Conservation (phyloP, 1,140 invertebrate genomes). For the Bombus fervidus region DNA sequence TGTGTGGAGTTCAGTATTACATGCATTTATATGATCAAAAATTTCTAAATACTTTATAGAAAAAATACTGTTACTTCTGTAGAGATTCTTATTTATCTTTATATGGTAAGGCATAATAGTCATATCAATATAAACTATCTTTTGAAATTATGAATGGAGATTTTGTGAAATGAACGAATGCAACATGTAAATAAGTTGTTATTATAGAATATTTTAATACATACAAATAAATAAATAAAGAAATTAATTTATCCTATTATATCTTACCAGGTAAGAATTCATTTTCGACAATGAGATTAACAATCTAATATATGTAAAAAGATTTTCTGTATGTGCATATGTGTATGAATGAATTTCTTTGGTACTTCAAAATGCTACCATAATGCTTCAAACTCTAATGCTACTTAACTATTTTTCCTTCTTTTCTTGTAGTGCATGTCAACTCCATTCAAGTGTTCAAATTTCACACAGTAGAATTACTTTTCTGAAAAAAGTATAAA, state of each 20-base stretch:
- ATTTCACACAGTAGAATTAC: conserved; percentile 6
- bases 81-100: neutral
- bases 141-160: neutral
- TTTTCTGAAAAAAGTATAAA: conserved; percentile 1
- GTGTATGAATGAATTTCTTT: neutral
- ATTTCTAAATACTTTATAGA: neutral
- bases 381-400: conserved; percentile 7
- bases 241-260: neutral
- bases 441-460: conserved; percentile 12
- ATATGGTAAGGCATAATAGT: neutral
- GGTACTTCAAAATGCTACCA: conserved; percentile 21
- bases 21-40: neutral
- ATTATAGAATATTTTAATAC: neutral
- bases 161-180: neutral
- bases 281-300: neutral
- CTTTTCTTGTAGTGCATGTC: conserved; percentile 6
- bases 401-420: conserved; percentile 11
- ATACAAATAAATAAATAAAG: neutral
- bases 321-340: neutral
- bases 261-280: neutral
- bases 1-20: neutral
- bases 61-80: neutral
- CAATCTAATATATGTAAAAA: neutral
- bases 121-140: too few species aligned
- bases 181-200: neutral